Evolutionary conservation across 2,888 invertebrate genomes (phyloP).

Genomic region (Apamea epomidion): DNA sequence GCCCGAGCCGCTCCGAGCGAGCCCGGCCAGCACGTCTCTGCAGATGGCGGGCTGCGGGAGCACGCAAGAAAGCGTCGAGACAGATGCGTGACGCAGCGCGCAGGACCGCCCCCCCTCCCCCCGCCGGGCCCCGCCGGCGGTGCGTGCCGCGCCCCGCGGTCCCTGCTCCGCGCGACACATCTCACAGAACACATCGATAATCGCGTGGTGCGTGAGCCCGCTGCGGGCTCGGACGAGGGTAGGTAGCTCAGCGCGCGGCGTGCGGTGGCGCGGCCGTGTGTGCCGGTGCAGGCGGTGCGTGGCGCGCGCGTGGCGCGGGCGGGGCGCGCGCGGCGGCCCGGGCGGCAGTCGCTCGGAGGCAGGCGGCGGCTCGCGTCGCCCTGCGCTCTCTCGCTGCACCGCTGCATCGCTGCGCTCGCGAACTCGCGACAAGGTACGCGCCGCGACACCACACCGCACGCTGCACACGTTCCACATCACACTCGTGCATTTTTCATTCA

Average conservation of each 20-base stretch:
- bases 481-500: conserved; percentile 84
- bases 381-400: conserved; percentile 79
- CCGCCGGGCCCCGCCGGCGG: conserved; percentile 56
- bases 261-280: conserved; percentile 73
- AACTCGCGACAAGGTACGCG: conserved; percentile 80
- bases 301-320: conserved; percentile 74
- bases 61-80: conserved; percentile 86
- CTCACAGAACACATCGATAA: conserved; percentile 88
- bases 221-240: conserved; percentile 74
- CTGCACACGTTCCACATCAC: conserved; percentile 71
- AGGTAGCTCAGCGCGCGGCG: conserved; percentile 68
- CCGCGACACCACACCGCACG: conserved; percentile 72
- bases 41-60: conserved; percentile 86
- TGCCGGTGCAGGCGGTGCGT: conserved; percentile 80
- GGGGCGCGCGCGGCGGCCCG: conserved; percentile 84
- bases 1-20: conserved; percentile 66
- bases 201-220: conserved; percentile 86
- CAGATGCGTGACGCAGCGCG: conserved; percentile 90
- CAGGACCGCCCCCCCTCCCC: conserved; percentile 81
- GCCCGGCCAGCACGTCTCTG: conserved; percentile 79
- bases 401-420: conserved; percentile 82
- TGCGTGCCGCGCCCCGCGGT: conserved; percentile 66
- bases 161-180: conserved; percentile 75
- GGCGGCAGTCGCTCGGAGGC: conserved; percentile 88
- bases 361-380: conserved; percentile 87